These are phyloP conservation scores for Sus cebifrons DNA, from an alignment of 2,797 vertebrate species.

Conservation along the genomic window DNA sequence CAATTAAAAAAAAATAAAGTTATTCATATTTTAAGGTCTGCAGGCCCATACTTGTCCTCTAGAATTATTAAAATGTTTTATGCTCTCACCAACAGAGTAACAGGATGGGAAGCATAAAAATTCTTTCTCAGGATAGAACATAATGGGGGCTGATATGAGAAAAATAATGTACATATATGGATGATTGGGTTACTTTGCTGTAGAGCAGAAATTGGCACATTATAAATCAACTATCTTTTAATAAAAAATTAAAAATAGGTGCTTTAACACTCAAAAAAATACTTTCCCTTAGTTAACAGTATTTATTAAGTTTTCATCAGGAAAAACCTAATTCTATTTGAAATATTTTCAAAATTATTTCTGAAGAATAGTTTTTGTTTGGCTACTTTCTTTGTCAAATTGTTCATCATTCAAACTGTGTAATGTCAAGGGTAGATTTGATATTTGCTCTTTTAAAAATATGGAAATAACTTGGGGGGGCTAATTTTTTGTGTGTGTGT, in stretches of 20 bases:
- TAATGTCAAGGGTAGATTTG: neutral
- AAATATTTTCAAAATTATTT: neutral
- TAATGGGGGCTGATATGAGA: too few relatives aligned
- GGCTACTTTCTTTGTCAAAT: neutral
- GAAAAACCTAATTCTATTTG: neutral
- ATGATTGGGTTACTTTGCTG: too few relatives aligned
- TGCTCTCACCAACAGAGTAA: neutral
- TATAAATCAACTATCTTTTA: too few relatives aligned
- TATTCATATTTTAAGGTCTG: neutral
- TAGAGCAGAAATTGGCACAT: too few relatives aligned
- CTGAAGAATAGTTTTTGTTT: constrained; percentile 47
- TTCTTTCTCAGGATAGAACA: too few relatives aligned
- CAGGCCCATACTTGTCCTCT: fast-evolving
- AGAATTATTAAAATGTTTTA: neutral
- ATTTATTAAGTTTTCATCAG: neutral
- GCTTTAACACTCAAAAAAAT: too few relatives aligned
- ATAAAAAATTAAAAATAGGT: too few relatives aligned
- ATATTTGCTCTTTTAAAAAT: neutral
- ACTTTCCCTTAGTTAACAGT: neutral
- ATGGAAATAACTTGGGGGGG: neutral
- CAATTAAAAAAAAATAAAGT: neutral
- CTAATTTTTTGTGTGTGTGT: neutral
- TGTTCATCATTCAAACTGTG: neutral
- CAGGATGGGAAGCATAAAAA: neutral
- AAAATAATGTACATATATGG: too few relatives aligned